phyloP scores from a whole-genome alignment of 2,888 invertebrate genomes.

The Nomada ruficornis region DNA sequence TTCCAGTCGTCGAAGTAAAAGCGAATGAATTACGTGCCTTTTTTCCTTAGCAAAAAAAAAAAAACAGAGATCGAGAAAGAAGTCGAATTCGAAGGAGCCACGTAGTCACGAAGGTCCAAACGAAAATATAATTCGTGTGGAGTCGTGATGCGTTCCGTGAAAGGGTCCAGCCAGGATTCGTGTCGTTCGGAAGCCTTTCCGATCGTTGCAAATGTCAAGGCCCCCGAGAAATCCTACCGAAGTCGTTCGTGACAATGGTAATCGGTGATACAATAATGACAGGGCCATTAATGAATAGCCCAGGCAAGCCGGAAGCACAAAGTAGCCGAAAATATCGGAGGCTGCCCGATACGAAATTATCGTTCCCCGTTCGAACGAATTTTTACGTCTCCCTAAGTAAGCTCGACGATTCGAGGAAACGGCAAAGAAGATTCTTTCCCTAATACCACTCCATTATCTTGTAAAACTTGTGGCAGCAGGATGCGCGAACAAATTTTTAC shows the following conservation, averaged over 20 bases:
- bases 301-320: constrained; percentile 57
- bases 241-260: constrained; percentile 28
- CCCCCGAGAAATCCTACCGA: not conserved
- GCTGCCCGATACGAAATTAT: constrained; percentile 32
- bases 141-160: constrained; percentile 45
- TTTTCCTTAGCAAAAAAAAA: not conserved
- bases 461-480: constrained; percentile 26
- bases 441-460: constrained; percentile 47
- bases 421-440: constrained; percentile 6
- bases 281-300: constrained; percentile 68
- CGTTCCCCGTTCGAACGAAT: constrained; percentile 1
- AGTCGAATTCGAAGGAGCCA: constrained; percentile 13
- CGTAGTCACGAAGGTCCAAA: constrained; percentile 51
- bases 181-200: constrained; percentile 47
- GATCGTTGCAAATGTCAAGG: constrained; percentile 64
- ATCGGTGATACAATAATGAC: constrained; percentile 3
- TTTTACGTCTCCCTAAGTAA: constrained; percentile 36
- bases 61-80: not conserved
- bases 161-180: constrained; percentile 8
- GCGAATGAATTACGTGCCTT: not conserved
- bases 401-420: constrained; percentile 10
- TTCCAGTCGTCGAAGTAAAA: too few relatives aligned
- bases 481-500: constrained; percentile 12
- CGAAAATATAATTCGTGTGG: constrained; percentile 34
- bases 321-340: constrained; percentile 62